phyloP scores from a whole-genome alignment of 2,113 vertebrate species.

The Trematocara marginatum region DNA sequence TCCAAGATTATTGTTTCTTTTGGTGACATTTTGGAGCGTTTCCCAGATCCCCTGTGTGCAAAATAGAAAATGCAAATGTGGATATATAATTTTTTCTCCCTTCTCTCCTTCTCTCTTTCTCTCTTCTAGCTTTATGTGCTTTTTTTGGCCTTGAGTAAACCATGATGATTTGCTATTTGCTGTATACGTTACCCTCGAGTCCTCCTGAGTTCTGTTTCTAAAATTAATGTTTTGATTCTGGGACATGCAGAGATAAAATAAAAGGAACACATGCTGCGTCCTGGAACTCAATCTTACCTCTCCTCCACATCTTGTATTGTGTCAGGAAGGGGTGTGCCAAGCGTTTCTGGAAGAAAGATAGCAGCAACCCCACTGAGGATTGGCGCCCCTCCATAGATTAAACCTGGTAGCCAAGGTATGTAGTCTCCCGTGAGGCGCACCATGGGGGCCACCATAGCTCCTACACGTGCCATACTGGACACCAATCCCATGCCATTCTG shows the following conservation, averaged over 20 bases:
- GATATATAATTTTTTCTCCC: background rate
- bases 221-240: background rate
- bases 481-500: constrained; percentile 80
- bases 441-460: constrained; percentile 77
- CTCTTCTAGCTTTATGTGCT: background rate
- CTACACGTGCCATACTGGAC: constrained; percentile 73
- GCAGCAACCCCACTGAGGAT: constrained; percentile 69
- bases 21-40: constrained; percentile 3
- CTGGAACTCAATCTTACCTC: constrained; percentile 46
- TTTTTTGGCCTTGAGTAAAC: background rate
- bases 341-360: constrained; percentile 79
- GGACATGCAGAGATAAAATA: background rate
- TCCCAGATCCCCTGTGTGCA: constrained; percentile 49
- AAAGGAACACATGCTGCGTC: background rate
- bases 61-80: background rate
- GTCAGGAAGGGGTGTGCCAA: constrained; percentile 72
- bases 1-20: constrained; percentile 48
- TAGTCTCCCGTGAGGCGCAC: constrained; percentile 65
- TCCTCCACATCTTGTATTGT: constrained; percentile 76
- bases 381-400: constrained; percentile 75
- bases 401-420: constrained; percentile 62
- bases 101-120: background rate
- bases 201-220: background rate
- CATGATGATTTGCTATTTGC: background rate
- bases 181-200: background rate